Evolutionary conservation across 2,888 invertebrate species (phyloP), one percentile per base, ranked within the genome.

Genomic region (Palloptera scutellata): DNA sequence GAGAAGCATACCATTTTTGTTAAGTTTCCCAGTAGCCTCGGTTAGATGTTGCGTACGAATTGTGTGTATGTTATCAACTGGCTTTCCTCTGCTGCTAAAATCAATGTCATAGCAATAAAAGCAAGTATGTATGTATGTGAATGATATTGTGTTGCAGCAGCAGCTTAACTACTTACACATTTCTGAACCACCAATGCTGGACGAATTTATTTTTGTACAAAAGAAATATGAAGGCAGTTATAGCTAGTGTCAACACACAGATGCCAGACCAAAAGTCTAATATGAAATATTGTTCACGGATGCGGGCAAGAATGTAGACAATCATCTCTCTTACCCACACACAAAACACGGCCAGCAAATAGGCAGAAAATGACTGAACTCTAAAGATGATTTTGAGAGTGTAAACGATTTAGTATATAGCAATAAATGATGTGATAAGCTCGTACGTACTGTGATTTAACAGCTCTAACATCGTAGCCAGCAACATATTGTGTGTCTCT

Each of bases 261-360:
- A 80, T 78, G 15, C 80, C 81, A 51, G 79, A 81, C 81, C 81
- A 77, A 68, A 79, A 81, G 20, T 80, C 80, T 45, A 81, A 79
- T 43, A 80, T 79, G 41, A 79, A 79, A 72, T 77, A 80, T 40
- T 79, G 76, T 60, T 79, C 78, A 20, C 80, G 66, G 20, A 76
- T 65, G 0, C 79, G 73, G 1, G 81, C 79, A 66, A 74, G 61
- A 0, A 78, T 70, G 15, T 78, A 81, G 63, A 81, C 81, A 41
- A 79, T 73, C 48, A 81, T 75, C 66, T 81, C 80, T 0, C 81
- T 81, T 45, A 76, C 41, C 81, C 81, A 81, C 1, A 80, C 78
- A 0, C 75, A 73, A 10, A 74, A 75, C 10, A 78, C 74, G 30
- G 74, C 80, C 57, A 81, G 68, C 17, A 80, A 40, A 66, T 80